phyloP scores from a whole-genome alignment of 1,140 invertebrate genomes.

The Ptiloglossa arizonensis region DNA sequence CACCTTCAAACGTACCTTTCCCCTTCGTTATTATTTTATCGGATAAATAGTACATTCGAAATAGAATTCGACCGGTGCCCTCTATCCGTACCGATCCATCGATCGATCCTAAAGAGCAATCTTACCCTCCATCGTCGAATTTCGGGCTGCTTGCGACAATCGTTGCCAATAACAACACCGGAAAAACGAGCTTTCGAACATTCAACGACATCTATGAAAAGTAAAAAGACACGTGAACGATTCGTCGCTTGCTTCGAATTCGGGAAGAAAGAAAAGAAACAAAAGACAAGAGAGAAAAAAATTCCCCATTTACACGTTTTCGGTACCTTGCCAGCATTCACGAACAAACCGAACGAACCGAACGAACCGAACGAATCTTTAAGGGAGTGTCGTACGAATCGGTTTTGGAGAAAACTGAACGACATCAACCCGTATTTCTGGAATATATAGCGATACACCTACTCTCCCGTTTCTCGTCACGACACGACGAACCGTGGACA shows the following conservation, averaged over 20 bases:
- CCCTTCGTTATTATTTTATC: no score
- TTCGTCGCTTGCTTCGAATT: no score
- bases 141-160: slow-evolving; percentile 71
- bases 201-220: slow-evolving; percentile 43
- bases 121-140: slow-evolving; percentile 76
- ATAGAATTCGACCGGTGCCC: no score
- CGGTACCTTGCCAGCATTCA: no score
- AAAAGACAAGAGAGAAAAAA: no score
- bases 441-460: slow-evolving; percentile 74
- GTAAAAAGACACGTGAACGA: not conserved
- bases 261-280: no score
- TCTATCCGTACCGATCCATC: no score
- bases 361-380: not conserved
- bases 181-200: slow-evolving; percentile 10
- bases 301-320: no score
- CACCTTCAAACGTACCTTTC: no score
- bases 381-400: slow-evolving; percentile 1
- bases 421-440: slow-evolving; percentile 52
- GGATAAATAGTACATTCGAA: no score
- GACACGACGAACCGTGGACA: slow-evolving; percentile 67
- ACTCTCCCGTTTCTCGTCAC: slow-evolving; percentile 58
- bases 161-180: slow-evolving; percentile 39
- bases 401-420: slow-evolving; percentile 54
- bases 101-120: not conserved
- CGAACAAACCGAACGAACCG: no score